phyloP scores from a whole-genome alignment of 2,888 invertebrate genomes.

The Odontomyia ornata region DNA sequence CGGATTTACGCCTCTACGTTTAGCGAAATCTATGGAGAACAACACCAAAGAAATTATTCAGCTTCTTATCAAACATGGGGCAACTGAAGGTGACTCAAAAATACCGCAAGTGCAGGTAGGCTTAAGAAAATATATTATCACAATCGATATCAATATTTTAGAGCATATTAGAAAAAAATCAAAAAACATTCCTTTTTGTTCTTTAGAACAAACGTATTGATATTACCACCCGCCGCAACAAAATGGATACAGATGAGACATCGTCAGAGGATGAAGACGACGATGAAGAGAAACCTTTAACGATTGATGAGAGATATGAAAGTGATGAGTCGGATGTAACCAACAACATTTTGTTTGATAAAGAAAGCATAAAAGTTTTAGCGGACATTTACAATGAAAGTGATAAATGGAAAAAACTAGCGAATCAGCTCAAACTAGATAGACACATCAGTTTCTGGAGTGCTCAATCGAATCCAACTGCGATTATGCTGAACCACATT shows the following conservation, averaged over 20 bases:
- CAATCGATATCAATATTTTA: background rate
- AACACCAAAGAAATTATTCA: slow-evolving; percentile 63
- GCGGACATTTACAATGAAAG: slow-evolving; percentile 67
- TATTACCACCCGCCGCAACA: background rate
- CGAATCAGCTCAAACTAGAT: slow-evolving; percentile 66
- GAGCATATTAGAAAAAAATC: too few relatives aligned
- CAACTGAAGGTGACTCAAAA: slow-evolving; percentile 50
- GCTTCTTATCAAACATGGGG: slow-evolving; percentile 62
- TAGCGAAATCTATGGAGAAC: slow-evolving; percentile 55
- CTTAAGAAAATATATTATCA: background rate
- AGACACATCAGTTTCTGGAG: slow-evolving; percentile 66
- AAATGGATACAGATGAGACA: slow-evolving; percentile 56
- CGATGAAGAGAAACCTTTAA: slow-evolving; percentile 52
- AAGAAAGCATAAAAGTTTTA: slow-evolving; percentile 64
- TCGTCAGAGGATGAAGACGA: slow-evolving; percentile 52
- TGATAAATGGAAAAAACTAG: slow-evolving; percentile 70
- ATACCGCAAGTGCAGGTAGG: background rate
- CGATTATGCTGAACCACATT: slow-evolving; percentile 68
- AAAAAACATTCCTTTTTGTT: background rate
- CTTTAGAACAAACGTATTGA: background rate
- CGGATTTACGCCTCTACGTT: slow-evolving; percentile 49
- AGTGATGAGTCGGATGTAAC: slow-evolving; percentile 53
- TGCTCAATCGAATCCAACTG: slow-evolving; percentile 66
- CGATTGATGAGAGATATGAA: slow-evolving; percentile 48
- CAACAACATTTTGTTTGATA: slow-evolving; percentile 54